Percentiles rank a stretch among this genome's conserved stretches.
These are phyloP conservation scores for Verasper variegatus DNA, from an alignment of 2,113 vertebrate genomes.

Conservation along the genomic window DNA sequence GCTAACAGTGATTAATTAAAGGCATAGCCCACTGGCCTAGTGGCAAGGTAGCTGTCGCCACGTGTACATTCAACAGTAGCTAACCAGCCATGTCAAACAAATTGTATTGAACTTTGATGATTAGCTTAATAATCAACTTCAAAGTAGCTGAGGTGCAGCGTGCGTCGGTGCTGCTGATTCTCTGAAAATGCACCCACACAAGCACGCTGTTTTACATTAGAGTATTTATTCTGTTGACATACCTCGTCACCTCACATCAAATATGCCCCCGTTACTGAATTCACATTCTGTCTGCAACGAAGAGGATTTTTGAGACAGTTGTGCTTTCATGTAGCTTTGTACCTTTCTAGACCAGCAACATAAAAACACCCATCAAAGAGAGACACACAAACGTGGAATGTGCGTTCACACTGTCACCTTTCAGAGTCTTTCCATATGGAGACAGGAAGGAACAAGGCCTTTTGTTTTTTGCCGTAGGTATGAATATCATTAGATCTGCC, in stretches of 20 bases:
- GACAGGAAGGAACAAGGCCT: too few species aligned
- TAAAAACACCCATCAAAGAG: constrained; percentile 56
- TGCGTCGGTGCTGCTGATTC: background rate
- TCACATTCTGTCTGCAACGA: constrained; percentile 13
- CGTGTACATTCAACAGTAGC: background rate
- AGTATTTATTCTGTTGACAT: background rate
- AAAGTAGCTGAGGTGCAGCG: background rate
- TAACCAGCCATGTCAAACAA: background rate
- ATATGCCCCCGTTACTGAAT: background rate
- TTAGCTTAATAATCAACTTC: background rate
- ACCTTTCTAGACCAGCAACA: constrained; percentile 27
- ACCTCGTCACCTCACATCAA: constrained; percentile 5
- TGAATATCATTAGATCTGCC: constrained; percentile 74
- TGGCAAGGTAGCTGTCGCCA: too few species aligned
- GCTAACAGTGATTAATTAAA: constrained; percentile 2
- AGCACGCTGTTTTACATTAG: background rate
- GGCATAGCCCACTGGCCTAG: background rate
- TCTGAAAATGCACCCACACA: background rate
- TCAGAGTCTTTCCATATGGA: constrained; percentile 1
- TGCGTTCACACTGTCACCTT: constrained; percentile 51
- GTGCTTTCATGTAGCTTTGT: constrained; percentile 16
- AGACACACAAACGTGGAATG: constrained; percentile 37
- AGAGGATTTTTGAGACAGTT: constrained; percentile 16
- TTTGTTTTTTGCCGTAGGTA: constrained; percentile 71
- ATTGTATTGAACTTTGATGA: background rate